Percentiles rank a stretch among this genome's conserved stretches.
phyloP scores from a whole-genome alignment of 2,113 vertebrate genomes.

The Gadus macrocephalus region DNA sequence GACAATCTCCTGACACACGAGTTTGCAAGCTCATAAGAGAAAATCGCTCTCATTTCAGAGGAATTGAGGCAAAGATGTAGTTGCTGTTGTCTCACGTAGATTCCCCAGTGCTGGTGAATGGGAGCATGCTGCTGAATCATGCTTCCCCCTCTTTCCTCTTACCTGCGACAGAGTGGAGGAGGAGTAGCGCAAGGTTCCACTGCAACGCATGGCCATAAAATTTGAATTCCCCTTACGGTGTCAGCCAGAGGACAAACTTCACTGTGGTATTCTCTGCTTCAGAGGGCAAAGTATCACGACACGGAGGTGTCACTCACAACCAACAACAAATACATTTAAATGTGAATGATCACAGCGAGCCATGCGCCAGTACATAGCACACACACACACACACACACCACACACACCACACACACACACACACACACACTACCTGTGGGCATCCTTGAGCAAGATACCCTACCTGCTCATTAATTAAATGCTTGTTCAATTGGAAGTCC shows the following conservation, averaged over 20 bases:
- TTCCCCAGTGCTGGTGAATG: background rate
- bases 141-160: background rate
- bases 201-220: background rate
- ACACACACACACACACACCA: background rate
- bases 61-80: background rate
- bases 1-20: too few species aligned
- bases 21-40: too few species aligned
- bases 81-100: background rate
- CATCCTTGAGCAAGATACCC: too few species aligned
- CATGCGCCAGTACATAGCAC: background rate
- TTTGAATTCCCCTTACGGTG: background rate
- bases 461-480: too few species aligned
- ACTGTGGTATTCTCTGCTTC: background rate
- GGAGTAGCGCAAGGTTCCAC: background rate
- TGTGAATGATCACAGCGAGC: too few species aligned
- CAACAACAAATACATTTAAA: too few species aligned
- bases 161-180: background rate
- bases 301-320: background rate
- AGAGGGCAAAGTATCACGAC: background rate
- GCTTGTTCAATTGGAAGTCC: too few species aligned
- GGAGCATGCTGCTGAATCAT: background rate
- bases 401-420: too few species aligned
- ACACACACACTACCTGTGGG: background rate
- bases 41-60: background rate
- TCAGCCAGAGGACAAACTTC: background rate